Evolutionary conservation across 2,113 vertebrate genomes (phyloP).

Genomic region (Gallinago jamesoni): DNA sequence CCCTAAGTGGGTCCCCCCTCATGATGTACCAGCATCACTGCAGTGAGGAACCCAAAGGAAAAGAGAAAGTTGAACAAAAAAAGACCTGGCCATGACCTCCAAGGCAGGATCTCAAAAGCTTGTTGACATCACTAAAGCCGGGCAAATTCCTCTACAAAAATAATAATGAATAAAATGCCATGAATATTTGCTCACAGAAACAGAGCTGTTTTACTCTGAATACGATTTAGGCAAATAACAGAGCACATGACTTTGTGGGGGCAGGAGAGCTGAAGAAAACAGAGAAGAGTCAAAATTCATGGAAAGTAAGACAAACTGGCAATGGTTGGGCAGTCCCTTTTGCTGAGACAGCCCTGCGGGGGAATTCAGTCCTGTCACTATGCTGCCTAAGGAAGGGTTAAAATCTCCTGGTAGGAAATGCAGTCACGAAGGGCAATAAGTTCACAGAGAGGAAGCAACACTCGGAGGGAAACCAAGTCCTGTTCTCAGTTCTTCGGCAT

Average conservation of each 20-base stretch:
- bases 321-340: not conserved
- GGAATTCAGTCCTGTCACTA: not conserved
- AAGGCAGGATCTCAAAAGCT: not conserved
- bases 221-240: not conserved
- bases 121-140: not conserved
- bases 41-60: not conserved
- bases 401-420: not conserved
- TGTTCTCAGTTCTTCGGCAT: not conserved
- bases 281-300: not conserved
- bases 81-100: not conserved
- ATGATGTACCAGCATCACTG: not conserved
- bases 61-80: not conserved
- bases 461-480: not conserved
- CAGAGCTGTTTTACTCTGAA: slow-evolving; percentile 24
- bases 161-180: slow-evolving; percentile 47
- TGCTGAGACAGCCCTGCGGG: not conserved
- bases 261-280: slow-evolving; percentile 22
- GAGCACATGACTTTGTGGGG: slow-evolving; percentile 54
- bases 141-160: slow-evolving; percentile 35
- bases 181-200: slow-evolving; percentile 29
- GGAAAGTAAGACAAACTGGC: not conserved
- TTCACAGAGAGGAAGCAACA: not conserved
- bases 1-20: not conserved
- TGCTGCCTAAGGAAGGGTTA: not conserved
- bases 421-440: not conserved